phyloP scores from a whole-genome alignment of 2,888 invertebrate species.

The Callosobruchus maculatus region DNA sequence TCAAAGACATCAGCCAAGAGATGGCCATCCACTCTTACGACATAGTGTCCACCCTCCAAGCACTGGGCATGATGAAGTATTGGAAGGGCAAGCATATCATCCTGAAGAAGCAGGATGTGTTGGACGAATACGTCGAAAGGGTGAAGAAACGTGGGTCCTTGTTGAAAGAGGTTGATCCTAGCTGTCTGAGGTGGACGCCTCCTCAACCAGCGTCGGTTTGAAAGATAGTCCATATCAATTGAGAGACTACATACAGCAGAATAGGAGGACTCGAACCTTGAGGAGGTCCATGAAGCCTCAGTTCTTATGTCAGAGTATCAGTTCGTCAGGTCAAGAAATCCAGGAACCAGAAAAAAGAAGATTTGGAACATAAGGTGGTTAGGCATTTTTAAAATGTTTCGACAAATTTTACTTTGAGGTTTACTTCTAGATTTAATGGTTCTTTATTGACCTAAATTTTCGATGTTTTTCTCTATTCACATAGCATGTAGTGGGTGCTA shows the following conservation, averaged over 20 bases:
- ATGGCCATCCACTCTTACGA: conserved; percentile 96
- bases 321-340: no score
- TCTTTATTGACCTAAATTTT: no score
- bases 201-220: conserved; percentile 52
- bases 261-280: no score
- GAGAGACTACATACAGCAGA: background rate
- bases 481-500: no score
- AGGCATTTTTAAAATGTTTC: no score
- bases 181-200: conserved; percentile 86
- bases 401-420: no score
- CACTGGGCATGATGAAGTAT: conserved; percentile 96
- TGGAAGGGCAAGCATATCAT: conserved; percentile 96
- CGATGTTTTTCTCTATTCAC: no score
- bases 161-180: conserved; percentile 83
- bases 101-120: conserved; percentile 88
- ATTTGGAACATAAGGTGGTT: no score
- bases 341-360: no score
- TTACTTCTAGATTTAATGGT: no score
- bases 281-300: no score
- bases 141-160: conserved; percentile 70
- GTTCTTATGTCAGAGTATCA: no score
- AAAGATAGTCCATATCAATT: conserved; percentile 7
- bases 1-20: conserved; percentile 87
- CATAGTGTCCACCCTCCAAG: conserved; percentile 95
- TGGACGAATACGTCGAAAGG: conserved; percentile 88